Evolutionary conservation across 2,113 vertebrate species (phyloP).

Genomic region (Bolborhynchus lineola): DNA sequence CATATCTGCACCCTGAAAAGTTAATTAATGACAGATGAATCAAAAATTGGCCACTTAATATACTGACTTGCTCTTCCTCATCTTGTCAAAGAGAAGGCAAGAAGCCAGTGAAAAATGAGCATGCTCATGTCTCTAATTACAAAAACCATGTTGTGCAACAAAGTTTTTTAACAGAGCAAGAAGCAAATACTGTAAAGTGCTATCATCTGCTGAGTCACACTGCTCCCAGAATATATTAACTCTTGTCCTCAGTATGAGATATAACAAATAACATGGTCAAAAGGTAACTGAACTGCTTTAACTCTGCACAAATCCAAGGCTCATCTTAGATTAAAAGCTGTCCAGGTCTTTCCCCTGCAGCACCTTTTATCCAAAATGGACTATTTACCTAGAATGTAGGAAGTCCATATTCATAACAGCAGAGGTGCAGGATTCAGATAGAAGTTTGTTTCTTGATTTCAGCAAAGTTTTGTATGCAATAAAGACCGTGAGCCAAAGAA

Average conservation of each 20-base stretch:
- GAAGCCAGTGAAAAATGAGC: neutral
- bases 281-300: neutral
- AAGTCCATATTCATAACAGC: neutral
- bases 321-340: neutral
- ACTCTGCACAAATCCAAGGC: neutral
- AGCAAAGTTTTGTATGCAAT: neutral
- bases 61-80: neutral
- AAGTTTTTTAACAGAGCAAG: neutral
- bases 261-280: neutral
- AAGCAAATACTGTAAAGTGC: neutral
- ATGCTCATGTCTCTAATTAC: neutral
- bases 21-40: neutral
- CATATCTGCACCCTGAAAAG: neutral
- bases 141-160: neutral
- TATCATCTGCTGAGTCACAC: neutral
- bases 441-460: neutral
- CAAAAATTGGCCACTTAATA: neutral
- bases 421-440: neutral
- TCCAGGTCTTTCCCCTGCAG: neutral
- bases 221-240: neutral
- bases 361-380: neutral
- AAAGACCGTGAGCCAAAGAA: neutral
- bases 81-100: neutral
- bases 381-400: neutral
- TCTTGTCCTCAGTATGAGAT: neutral